Percentiles rank a stretch among this genome's conserved stretches.
Evolutionary conservation across 2,888 invertebrate genomes (phyloP).

Genomic region (Empis stercorea): DNA sequence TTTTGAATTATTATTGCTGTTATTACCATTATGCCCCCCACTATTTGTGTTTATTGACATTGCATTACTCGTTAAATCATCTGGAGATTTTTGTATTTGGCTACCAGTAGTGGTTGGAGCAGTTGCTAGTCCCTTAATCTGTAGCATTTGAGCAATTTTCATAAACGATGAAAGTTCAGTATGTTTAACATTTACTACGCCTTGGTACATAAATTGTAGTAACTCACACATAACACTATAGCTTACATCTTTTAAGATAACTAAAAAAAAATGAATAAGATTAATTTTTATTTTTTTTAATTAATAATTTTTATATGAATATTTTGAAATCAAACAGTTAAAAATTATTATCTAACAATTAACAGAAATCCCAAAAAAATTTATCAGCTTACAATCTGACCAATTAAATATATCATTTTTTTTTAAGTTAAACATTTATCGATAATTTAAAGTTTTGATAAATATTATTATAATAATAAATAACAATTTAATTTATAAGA

Average conservation of each 20-base stretch:
- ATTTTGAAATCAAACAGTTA: no score
- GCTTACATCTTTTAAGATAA: conserved; percentile 45
- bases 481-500: no score
- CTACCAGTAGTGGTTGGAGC: conserved; percentile 24
- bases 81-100: conserved; percentile 13
- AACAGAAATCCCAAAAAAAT: no score
- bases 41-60: conserved; percentile 7
- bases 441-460: no score
- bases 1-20: conserved; percentile 8
- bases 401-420: no score
- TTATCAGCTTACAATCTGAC: no score
- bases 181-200: conserved; percentile 42
- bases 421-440: no score
- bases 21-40: conserved; percentile 8
- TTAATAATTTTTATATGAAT: no score
- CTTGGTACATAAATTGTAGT: conserved; percentile 47
- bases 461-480: no score
- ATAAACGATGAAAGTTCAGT: conserved; percentile 37
- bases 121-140: conserved; percentile 37
- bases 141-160: conserved; percentile 38
- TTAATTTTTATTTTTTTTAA: neutral
- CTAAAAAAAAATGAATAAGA: no score
- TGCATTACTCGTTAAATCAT: conserved; percentile 6
- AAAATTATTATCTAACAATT: no score
- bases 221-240: conserved; percentile 43